Evolutionary conservation across 1,140 invertebrate genomes (phyloP), one percentile per base, ranked within the genome.

Genomic region (Pseudomyrmex pallidus): DNA sequence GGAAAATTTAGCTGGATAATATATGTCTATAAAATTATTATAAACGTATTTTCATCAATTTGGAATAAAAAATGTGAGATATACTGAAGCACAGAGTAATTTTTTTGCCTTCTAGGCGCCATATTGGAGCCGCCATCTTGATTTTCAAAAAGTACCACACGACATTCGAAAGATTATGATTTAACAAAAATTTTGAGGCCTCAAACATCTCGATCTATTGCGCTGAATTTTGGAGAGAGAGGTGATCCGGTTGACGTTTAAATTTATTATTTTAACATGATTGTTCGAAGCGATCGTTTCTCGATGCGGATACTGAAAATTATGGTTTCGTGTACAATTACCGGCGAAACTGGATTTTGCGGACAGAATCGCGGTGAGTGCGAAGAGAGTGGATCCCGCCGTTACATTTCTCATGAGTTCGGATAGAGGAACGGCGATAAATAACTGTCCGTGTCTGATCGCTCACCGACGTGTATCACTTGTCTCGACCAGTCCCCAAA

Each of bases 401-500:
- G 64, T 63, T 50, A 52, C 25, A 63, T 82, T 63, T 63, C 70
- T 54, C 56, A 44, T 20, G 2, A 56, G 70, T 62, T 70, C 48
- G 57, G 50, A 74, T 82, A 12, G 68, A 74, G 35, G 35, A 73
- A 50, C 12, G 57, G 17, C 17, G 48, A 82, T 82, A 82, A 82
- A 82, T 82, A 63, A 82, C 57, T 56, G 78, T 82, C 78, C 4
- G 35, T 35, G 15, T 74, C 35, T 74, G 78, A 82, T 73, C 70
- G 48, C 70, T 22, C 46, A n/a, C 15, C 46, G 56, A 35, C 54
- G 70, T 46, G 78, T 74, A 74, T 74, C 78, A 74, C 68, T 74
- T 64, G 78, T 74, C 78, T 48, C 59, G 59, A n/a, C 70, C 70
- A n/a, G 59, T 82, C 72, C 70, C 78, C 61, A 54, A 82, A 82